phyloP scores from a whole-genome alignment of 2,797 vertebrate genomes.

The Anabacerthia variegaticeps region DNA sequence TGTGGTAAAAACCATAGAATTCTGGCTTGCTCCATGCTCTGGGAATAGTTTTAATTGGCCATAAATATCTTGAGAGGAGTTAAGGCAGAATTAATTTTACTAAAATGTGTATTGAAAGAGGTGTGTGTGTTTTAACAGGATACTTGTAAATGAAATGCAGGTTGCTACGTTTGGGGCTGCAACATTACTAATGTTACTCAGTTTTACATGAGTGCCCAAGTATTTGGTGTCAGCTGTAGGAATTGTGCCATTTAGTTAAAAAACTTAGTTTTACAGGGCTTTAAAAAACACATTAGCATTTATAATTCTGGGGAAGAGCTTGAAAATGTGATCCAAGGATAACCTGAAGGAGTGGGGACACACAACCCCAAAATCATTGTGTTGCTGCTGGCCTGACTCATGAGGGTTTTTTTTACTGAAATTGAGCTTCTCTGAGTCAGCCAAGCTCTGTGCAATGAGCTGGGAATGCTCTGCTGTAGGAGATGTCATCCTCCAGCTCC shows the following conservation, averaged over 20 bases:
- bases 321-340: neutral
- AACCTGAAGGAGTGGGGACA: neutral
- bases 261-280: neutral
- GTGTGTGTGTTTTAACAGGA: neutral
- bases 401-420: neutral
- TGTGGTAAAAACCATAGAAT: neutral
- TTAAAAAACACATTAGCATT: neutral
- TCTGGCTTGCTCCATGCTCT: neutral
- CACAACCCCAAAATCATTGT: neutral
- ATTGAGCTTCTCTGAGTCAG: neutral
- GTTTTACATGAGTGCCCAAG: neutral
- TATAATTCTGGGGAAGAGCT: neutral
- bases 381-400: neutral
- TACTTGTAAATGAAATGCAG: neutral
- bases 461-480: neutral
- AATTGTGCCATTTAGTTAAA: neutral
- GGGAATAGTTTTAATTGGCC: neutral
- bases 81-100: neutral
- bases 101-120: neutral
- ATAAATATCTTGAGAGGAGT: neutral
- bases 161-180: neutral
- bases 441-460: rapidly evolving
- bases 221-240: neutral
- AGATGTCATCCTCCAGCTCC: neutral
- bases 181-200: neutral